phyloP scores from a whole-genome alignment of 2,888 invertebrate species.

The Oconnorella tubifera region DNA sequence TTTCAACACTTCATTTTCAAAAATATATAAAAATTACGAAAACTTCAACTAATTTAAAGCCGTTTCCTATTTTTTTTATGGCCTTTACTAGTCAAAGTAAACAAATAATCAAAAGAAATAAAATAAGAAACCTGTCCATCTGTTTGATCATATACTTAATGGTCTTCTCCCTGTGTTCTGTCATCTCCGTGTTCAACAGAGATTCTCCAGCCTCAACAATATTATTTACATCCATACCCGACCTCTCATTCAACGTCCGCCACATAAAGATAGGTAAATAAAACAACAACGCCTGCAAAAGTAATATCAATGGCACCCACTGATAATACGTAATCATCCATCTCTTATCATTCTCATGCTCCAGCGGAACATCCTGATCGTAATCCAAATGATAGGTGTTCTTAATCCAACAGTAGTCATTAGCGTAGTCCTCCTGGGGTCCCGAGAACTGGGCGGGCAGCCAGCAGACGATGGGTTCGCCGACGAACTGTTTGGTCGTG shows the following conservation, averaged over 20 bases:
- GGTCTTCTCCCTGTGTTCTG: conserved; percentile 32
- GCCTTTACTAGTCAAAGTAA: no score
- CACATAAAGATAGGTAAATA: conserved; percentile 35
- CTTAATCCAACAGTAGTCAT: conserved; percentile 35
- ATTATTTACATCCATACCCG: conserved; percentile 37
- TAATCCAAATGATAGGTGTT: conserved; percentile 37
- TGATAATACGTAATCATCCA: conserved; percentile 33
- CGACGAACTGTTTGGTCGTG: conserved; percentile 35
- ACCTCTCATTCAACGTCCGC: conserved; percentile 31
- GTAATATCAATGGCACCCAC: conserved; percentile 35
- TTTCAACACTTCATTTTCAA: no score
- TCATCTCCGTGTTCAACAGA: conserved; percentile 35
- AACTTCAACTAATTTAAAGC: no score
- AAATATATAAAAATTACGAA: no score
- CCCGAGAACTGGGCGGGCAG: conserved; percentile 34
- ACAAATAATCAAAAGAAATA: no score
- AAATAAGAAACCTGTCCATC: conserved; percentile 39
- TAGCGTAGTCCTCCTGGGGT: conserved; percentile 33
- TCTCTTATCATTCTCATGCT: conserved; percentile 11
- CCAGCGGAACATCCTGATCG: conserved; percentile 23
- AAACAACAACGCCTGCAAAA: conserved; percentile 32
- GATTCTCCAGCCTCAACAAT: conserved; percentile 38
- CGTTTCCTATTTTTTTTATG: no score
- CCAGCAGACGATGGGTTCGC: conserved; percentile 35
- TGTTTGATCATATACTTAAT: conserved; percentile 37